phyloP scores from a whole-genome alignment of 2,888 invertebrate genomes.

The Metalampra italica region DNA sequence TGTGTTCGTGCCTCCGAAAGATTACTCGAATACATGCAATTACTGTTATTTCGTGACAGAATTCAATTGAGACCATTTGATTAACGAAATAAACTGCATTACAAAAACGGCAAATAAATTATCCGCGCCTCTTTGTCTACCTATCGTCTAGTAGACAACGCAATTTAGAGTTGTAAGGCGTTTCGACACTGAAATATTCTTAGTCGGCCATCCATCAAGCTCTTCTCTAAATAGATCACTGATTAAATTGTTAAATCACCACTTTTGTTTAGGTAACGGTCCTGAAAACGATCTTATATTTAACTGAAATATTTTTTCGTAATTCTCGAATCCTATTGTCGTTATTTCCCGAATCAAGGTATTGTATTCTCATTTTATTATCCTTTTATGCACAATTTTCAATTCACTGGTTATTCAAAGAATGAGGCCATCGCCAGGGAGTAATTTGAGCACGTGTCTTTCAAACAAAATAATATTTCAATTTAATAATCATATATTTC shows the following conservation, averaged over 20 bases:
- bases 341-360: too few relatives aligned
- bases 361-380: too few relatives aligned
- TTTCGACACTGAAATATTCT: slow-evolving; percentile 53
- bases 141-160: slow-evolving; percentile 50
- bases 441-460: slow-evolving; percentile 1
- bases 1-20: background rate
- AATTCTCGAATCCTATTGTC: too few relatives aligned
- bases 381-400: too few relatives aligned
- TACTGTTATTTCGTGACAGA: background rate
- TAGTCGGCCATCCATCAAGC: slow-evolving; percentile 59
- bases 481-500: background rate
- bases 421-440: background rate
- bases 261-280: slow-evolving; percentile 24
- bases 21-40: background rate
- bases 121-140: slow-evolving; percentile 49
- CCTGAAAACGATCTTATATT: slow-evolving; percentile 10
- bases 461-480: slow-evolving; percentile 1
- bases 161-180: slow-evolving; percentile 48
- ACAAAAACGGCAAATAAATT: slow-evolving; percentile 48
- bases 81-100: slow-evolving; percentile 28
- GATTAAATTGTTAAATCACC: slow-evolving; percentile 62
- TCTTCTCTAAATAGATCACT: slow-evolving; percentile 54
- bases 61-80: background rate
- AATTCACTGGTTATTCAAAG: too few relatives aligned
- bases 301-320: slow-evolving; percentile 5